These are phyloP conservation scores for Holacanthella duospinosa DNA, from an alignment of 2,888 invertebrate genomes.

Conservation along the genomic window DNA sequence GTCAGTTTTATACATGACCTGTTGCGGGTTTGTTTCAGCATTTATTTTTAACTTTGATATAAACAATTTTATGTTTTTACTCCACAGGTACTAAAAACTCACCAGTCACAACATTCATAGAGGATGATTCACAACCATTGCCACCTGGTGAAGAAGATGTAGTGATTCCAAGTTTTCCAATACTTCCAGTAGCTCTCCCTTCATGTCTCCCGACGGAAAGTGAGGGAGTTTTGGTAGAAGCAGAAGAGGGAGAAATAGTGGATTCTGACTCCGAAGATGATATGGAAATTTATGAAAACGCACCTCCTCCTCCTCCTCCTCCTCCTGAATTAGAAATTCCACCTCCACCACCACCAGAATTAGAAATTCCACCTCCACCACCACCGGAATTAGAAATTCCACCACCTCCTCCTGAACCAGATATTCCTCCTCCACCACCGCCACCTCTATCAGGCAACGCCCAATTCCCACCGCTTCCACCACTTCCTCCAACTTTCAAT, in stretches of 20 bases:
- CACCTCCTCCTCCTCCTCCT: not conserved
- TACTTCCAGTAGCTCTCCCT: not conserved
- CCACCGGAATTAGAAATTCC: not conserved
- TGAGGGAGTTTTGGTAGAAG: too few relatives aligned
- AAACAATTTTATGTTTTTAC: too few relatives aligned
- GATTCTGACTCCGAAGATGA: too few relatives aligned
- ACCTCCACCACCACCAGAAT: not conserved
- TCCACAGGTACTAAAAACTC: too few relatives aligned
- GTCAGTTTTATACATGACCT: too few relatives aligned
- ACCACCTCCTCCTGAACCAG: not conserved
- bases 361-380: not conserved
- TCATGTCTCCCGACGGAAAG: too few relatives aligned
- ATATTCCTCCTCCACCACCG: not conserved
- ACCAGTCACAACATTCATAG: too few relatives aligned
- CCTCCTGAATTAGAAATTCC: not conserved
- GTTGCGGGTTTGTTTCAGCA: too few relatives aligned
- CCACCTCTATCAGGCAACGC: not conserved
- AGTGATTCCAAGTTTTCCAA: not conserved
- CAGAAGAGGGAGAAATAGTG: too few relatives aligned
- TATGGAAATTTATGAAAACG: too few relatives aligned
- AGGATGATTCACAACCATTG: not conserved
- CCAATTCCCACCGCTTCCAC: not conserved
- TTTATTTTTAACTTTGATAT: too few relatives aligned
- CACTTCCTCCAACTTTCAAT: too few relatives aligned
- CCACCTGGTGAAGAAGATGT: not conserved